Conservation (phyloP, 2,113 vertebrate genomes). For the Rhinogobius similis region DNA sequence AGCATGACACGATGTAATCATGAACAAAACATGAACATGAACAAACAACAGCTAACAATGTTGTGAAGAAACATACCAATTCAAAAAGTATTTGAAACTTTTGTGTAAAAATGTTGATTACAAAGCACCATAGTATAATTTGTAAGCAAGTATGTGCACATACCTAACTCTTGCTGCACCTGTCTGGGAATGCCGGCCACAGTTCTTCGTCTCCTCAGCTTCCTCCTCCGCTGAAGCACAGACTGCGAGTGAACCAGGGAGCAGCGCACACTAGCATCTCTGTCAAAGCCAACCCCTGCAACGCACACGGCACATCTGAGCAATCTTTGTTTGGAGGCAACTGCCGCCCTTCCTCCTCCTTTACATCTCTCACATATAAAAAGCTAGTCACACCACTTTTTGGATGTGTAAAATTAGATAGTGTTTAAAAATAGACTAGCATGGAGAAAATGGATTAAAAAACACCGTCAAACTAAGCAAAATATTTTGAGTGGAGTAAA, state of each 20-base stretch:
- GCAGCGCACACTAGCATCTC: conserved; percentile 97
- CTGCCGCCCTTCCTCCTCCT: conserved; percentile 37
- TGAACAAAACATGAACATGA: not conserved
- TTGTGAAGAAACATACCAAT: not conserved
- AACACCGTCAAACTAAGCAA: not conserved
- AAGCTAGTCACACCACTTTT: not conserved
- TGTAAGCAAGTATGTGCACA: conserved; percentile 6
- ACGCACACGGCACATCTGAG: conserved; percentile 75
- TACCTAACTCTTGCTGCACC: conserved; percentile 93
- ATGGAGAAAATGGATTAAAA: conserved; percentile 10
- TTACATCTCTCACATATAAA: conserved; percentile 47
- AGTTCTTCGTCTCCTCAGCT: conserved; percentile 94
- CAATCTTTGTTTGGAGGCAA: conserved; percentile 56
- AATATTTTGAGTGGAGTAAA: not conserved
- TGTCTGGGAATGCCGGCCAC: conserved; percentile 93
- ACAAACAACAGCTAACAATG: not conserved
- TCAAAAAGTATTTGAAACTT: not conserved
- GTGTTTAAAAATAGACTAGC: conserved; percentile 25
- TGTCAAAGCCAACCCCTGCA: conserved; percentile 97
- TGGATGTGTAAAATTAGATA: conserved; percentile 7
- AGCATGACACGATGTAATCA: not conserved
- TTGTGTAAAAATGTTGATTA: not conserved
- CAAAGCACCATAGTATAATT: not conserved
- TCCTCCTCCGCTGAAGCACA: conserved; percentile 93
- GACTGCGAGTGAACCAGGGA: conserved; percentile 98